Percentiles rank a stretch among this genome's conserved stretches.
phyloP scores from a whole-genome alignment of 2,888 invertebrate genomes.

The Euplagia quadripunctaria region DNA sequence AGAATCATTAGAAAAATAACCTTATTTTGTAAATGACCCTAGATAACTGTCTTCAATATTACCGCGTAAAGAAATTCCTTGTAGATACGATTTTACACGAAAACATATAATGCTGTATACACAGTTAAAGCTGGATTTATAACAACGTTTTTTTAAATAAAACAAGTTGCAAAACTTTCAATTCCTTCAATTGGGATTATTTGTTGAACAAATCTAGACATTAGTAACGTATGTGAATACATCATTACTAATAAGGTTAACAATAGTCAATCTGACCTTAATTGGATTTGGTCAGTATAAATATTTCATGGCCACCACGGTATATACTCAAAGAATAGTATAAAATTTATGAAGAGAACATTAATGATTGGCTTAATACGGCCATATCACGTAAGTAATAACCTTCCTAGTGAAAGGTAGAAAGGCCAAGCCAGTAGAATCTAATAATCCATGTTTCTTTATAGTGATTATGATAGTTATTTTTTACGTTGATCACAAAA shows the following conservation, averaged over 20 bases:
- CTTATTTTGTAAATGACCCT: background rate
- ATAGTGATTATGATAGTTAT: background rate
- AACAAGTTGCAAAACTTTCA: too few relatives aligned
- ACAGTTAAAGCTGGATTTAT: too few relatives aligned
- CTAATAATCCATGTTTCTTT: constrained; percentile 5
- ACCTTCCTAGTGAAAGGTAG: constrained; percentile 3
- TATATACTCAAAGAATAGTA: constrained; percentile 17
- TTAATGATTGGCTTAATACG: constrained; percentile 23
- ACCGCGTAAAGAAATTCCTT: background rate
- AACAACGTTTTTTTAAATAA: background rate
- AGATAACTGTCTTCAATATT: too few relatives aligned
- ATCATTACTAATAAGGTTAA: background rate
- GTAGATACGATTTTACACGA: background rate
- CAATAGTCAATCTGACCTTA: background rate
- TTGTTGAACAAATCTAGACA: background rate
- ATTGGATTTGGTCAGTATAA: constrained; percentile 11
- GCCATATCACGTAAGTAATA: constrained; percentile 19
- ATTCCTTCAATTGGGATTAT: too few relatives aligned
- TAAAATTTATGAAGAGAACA: constrained; percentile 39
- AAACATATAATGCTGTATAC: too few relatives aligned
- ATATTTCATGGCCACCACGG: constrained; percentile 20
- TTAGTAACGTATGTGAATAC: background rate
- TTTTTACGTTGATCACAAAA: background rate
- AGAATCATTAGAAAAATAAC: background rate
- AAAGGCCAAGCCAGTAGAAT: constrained; percentile 3